Conservation (phyloP, 2,797 vertebrate genomes). For the Cryptoprocta ferox region DNA sequence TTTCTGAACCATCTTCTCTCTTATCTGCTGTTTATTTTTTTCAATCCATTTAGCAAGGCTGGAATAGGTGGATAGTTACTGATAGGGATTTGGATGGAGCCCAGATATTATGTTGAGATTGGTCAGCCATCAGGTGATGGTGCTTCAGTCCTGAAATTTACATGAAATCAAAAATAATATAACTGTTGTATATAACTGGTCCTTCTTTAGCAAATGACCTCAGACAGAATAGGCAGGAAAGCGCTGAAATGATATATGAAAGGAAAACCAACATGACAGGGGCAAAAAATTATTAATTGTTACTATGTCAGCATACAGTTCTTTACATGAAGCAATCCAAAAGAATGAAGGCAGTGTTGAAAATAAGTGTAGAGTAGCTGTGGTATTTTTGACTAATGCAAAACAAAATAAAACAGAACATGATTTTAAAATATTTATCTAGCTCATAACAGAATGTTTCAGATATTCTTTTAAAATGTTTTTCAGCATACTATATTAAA, state of each 20-base stretch:
- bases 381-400: neutral
- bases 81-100: neutral
- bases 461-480: neutral
- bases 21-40: neutral
- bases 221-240: slow-evolving; percentile 10
- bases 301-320: neutral
- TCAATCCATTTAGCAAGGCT: neutral
- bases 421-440: neutral
- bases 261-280: slow-evolving; percentile 5
- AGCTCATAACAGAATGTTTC: neutral
- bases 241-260: neutral
- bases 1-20: slow-evolving; percentile 21
- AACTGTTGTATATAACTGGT: neutral
- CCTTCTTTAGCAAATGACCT: neutral
- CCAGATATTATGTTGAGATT: neutral
- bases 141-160: slow-evolving; percentile 23
- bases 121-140: neutral
- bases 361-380: neutral
- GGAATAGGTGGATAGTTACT: neutral
- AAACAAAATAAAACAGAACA: neutral
- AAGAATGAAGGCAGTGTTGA: neutral
- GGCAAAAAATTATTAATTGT: neutral
- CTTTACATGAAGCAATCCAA: neutral
- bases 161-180: slow-evolving; percentile 10
- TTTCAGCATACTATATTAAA: neutral